These are phyloP conservation scores for Nymphicus hollandicus DNA, from an alignment of 2,113 vertebrate species.

Conservation along the genomic window DNA sequence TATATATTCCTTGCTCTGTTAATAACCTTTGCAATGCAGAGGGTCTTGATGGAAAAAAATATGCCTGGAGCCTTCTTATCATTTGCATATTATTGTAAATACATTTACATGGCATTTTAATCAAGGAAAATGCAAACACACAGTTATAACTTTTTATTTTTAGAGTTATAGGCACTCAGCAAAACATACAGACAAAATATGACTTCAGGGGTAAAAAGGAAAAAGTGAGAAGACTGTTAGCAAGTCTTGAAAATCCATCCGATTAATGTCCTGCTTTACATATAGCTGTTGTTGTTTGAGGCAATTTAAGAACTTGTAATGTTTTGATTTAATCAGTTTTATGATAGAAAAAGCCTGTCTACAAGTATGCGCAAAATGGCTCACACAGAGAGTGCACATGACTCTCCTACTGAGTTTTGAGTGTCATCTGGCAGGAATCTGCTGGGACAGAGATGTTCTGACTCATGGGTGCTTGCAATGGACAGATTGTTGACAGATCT, in stretches of 20 bases:
- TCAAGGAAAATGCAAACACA: constrained; percentile 49
- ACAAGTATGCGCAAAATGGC: background rate
- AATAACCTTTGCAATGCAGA: constrained; percentile 35
- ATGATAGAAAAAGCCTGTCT: background rate
- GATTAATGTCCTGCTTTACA: constrained; percentile 9
- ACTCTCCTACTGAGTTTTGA: background rate
- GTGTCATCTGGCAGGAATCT: background rate
- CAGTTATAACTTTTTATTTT: constrained; percentile 47
- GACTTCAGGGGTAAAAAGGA: background rate
- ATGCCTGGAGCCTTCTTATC: background rate
- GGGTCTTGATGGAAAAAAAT: constrained; percentile 37
- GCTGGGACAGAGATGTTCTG: background rate
- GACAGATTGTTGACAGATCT: background rate
- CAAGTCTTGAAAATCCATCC: constrained; percentile 1
- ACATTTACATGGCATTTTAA: constrained; percentile 59
- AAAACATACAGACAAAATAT: constrained; percentile 48
- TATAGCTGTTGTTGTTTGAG: background rate
- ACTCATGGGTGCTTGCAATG: background rate
- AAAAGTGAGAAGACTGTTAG: background rate
- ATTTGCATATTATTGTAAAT: constrained; percentile 63
- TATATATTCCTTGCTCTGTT: background rate
- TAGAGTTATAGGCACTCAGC: constrained; percentile 19
- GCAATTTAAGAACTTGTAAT: background rate
- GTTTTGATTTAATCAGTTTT: background rate
- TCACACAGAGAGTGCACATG: background rate